These are phyloP conservation scores for Virgularia gustaviana DNA, from an alignment of 92 coral and sea anemone genomes.

Conservation along the genomic window DNA sequence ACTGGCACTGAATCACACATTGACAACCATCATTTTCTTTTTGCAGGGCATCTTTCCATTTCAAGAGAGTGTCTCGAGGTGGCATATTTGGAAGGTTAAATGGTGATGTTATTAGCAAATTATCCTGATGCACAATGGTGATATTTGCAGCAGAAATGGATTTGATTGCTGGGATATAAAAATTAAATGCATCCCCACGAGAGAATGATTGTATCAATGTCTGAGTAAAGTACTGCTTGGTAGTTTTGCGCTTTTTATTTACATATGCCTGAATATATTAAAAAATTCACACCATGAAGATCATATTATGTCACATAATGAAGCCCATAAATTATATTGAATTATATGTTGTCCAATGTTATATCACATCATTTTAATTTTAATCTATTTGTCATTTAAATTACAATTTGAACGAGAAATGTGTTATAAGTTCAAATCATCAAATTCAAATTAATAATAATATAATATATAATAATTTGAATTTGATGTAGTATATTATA, in stretches of 20 bases:
- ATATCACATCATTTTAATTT: too few relatives aligned
- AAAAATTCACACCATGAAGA: too few relatives aligned
- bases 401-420: too few relatives aligned
- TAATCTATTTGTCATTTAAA: too few relatives aligned
- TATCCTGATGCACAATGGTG: conserved; percentile 4
- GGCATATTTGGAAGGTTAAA: conserved; percentile 43
- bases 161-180: conserved; percentile 21
- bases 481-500: not conserved
- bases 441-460: not conserved
- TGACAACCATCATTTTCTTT: conserved; percentile 37
- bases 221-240: conserved; percentile 26
- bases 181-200: conserved; percentile 48
- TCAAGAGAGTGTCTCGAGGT: conserved; percentile 30
- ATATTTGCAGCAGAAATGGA: not conserved
- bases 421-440: not conserved
- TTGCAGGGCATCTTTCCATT: conserved; percentile 45
- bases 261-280: conserved; percentile 15
- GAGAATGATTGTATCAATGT: conserved; percentile 38
- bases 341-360: too few relatives aligned
- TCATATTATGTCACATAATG: too few relatives aligned
- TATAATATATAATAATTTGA: not conserved
- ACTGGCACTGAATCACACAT: conserved; percentile 15
- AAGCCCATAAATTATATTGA: too few relatives aligned
- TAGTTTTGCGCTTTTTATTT: not conserved
- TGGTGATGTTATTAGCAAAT: conserved; percentile 40